Conservation (phyloP, 30 jellyfish, hydroid and myxozoan species). For the Turritopsis rubra region DNA sequence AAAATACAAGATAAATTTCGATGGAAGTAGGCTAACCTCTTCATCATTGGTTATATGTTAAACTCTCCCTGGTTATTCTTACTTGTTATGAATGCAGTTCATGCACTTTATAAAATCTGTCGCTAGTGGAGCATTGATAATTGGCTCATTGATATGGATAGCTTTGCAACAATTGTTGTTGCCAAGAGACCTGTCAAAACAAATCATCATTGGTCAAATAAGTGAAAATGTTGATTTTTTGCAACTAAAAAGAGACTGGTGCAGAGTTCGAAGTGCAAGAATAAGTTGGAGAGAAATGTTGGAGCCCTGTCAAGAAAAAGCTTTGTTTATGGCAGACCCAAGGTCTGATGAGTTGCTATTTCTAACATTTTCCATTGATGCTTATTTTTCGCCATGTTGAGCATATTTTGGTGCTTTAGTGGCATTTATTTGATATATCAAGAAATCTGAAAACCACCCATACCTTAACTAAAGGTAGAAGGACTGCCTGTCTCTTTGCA, state of each 20-base stretch:
- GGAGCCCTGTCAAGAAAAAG: constrained; percentile 63
- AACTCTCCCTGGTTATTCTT: neutral
- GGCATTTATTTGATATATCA: too few species aligned
- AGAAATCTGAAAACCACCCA: too few species aligned
- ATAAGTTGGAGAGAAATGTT: constrained; percentile 81
- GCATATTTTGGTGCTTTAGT: too few species aligned
- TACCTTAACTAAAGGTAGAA: too few species aligned
- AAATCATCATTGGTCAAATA: constrained; percentile 18
- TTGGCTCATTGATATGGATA: constrained; percentile 72
- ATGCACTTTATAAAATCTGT: constrained; percentile 77
- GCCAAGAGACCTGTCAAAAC: constrained; percentile 33
- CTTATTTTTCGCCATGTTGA: too few species aligned
- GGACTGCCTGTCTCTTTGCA: too few species aligned
- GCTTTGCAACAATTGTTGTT: constrained; percentile 54
- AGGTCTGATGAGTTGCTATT: neutral
- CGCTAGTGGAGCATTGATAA: constrained; percentile 45
- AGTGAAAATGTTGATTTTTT: constrained; percentile 54
- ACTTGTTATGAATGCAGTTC: neutral
- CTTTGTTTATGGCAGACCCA: constrained; percentile 27
- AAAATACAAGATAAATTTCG: neutral
- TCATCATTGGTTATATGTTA: too few species aligned
- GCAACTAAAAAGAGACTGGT: constrained; percentile 88
- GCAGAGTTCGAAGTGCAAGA: constrained; percentile 61
- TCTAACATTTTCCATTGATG: too few species aligned
- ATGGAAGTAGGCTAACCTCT: neutral